These are phyloP conservation scores for Siderastrea siderea DNA, from an alignment of 92 coral and sea anemone genomes.

Conservation along the genomic window DNA sequence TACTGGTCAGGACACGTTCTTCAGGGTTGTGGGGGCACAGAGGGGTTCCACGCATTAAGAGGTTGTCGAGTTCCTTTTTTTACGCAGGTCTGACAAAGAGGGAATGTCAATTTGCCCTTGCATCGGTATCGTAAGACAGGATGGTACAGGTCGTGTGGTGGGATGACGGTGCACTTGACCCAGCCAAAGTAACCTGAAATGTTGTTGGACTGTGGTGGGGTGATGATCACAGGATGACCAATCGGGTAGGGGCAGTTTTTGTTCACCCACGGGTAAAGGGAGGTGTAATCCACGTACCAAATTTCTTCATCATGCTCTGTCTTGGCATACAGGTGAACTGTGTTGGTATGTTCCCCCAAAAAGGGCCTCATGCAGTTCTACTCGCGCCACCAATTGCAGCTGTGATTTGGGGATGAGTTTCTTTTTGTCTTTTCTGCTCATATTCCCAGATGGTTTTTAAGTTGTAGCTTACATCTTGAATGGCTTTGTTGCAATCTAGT, in stretches of 20 bases:
- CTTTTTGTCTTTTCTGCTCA: not conserved
- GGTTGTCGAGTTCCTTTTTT: not conserved
- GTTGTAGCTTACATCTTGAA: not conserved
- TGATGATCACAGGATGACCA: conserved; percentile 29
- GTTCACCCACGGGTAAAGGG: conserved; percentile 43
- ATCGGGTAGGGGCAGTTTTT: conserved; percentile 10
- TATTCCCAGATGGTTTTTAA: not conserved
- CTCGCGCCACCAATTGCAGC: too few species aligned
- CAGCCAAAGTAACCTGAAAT: conserved; percentile 53
- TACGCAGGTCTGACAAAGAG: conserved; percentile 48
- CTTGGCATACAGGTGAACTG: not conserved
- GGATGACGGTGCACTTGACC: conserved; percentile 22
- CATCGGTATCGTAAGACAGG: conserved; percentile 57
- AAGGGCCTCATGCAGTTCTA: not conserved
- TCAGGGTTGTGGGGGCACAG: not conserved
- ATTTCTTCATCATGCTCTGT: not conserved
- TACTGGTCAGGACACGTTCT: not conserved
- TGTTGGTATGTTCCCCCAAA: not conserved
- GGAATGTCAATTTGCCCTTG: conserved; percentile 48
- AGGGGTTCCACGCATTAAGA: too few species aligned
- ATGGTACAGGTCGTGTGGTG: not conserved
- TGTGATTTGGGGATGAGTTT: not conserved
- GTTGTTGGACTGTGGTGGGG: conserved; percentile 6
- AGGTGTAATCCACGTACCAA: conserved; percentile 28
- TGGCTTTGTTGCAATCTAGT: not conserved